A percentile compares a stretch with the other conserved stretches of the same genome.
These are phyloP conservation scores for Ardeotis arabs DNA, from an alignment of 2,113 vertebrate genomes.

Conservation along the genomic window DNA sequence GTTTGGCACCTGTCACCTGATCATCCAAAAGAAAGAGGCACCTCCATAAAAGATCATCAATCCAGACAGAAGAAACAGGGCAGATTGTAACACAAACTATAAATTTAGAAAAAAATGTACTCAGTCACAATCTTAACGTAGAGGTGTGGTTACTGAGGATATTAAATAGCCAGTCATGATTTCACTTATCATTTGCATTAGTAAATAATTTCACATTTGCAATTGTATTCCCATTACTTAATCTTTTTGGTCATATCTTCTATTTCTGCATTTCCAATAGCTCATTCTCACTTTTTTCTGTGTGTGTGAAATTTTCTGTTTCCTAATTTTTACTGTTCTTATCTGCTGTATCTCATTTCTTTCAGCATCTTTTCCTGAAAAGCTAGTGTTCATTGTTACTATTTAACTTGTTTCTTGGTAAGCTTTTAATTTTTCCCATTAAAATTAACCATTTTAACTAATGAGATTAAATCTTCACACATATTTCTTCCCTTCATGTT, in stretches of 20 bases:
- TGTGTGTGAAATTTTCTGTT: background rate
- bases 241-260: background rate
- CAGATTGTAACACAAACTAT: background rate
- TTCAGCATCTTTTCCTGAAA: background rate
- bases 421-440: background rate
- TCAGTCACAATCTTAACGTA: background rate
- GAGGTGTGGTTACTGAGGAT: background rate
- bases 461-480: background rate
- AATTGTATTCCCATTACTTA: background rate
- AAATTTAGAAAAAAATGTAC: background rate
- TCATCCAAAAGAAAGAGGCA: background rate
- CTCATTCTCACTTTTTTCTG: background rate
- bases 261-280: background rate
- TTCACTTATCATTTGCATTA: background rate
- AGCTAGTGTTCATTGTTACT: background rate
- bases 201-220: background rate
- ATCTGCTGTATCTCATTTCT: background rate
- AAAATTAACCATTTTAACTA: background rate
- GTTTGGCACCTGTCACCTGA: background rate
- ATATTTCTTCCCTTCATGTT: background rate
- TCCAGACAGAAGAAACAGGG: background rate
- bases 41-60: background rate
- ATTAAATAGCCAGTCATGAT: background rate
- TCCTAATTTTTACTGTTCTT: background rate
- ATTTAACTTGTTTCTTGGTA: background rate